A percentile compares a stretch with the other conserved stretches of the same genome.
Evolutionary conservation across 1,140 invertebrate genomes (phyloP).

Genomic region (Drosophila orosa): DNA sequence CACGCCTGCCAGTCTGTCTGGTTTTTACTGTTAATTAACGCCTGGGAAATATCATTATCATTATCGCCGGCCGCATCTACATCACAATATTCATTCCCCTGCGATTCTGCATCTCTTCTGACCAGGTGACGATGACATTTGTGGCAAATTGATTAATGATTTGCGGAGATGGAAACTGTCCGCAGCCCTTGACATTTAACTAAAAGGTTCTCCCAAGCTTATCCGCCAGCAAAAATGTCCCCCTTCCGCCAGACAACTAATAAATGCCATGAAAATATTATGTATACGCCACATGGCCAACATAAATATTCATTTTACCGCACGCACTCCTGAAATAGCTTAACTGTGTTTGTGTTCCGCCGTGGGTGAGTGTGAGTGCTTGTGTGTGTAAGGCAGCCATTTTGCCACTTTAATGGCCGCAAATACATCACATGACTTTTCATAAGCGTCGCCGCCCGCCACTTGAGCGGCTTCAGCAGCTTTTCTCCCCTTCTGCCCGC

Average conservation of each 20-base stretch:
- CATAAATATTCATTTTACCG: slow-evolving; percentile 74
- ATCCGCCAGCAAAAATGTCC: not conserved
- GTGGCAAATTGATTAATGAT: slow-evolving; percentile 69
- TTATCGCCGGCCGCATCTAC: slow-evolving; percentile 15
- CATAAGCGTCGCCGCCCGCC: slow-evolving; percentile 69
- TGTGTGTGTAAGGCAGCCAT: slow-evolving; percentile 44
- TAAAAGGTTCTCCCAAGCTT: slow-evolving; percentile 37
- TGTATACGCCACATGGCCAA: slow-evolving; percentile 70
- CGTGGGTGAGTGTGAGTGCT: not conserved
- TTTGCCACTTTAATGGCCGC: slow-evolving; percentile 78
- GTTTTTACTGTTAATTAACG: slow-evolving; percentile 63
- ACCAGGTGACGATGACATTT: slow-evolving; percentile 46
- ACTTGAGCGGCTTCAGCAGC: slow-evolving; percentile 51
- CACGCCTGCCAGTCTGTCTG: slow-evolving; percentile 42
- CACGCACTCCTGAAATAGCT: slow-evolving; percentile 52
- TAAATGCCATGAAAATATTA: slow-evolving; percentile 75
- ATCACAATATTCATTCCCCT: slow-evolving; percentile 9
- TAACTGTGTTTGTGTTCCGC: slow-evolving; percentile 25
- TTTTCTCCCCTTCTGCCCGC: slow-evolving; percentile 10
- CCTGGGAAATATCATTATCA: slow-evolving; percentile 38
- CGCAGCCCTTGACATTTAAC: slow-evolving; percentile 42
- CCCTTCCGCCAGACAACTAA: slow-evolving; percentile 41
- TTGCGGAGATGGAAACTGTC: slow-evolving; percentile 48
- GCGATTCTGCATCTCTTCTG: slow-evolving; percentile 25
- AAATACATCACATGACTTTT: slow-evolving; percentile 80